Base-by-base conservation (phyloP, 2,113 vertebrate genomes). In the Emydura subglobosa region DNA sequence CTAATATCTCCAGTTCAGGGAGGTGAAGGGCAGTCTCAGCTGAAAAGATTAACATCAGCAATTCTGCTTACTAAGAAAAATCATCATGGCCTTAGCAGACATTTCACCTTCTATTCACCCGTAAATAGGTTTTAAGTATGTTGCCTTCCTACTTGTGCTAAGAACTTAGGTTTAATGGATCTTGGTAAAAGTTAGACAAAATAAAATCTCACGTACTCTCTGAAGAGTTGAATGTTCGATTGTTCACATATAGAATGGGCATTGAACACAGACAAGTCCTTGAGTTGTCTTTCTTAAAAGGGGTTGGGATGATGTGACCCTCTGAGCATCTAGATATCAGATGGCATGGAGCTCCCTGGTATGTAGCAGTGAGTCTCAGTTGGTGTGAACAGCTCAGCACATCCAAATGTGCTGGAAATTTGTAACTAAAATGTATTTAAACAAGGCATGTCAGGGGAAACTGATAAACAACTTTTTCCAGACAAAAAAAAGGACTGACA, bases 1-100 rank as follows among this genome's bases (percentile, higher is more conserved):
- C 98, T 95, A 99, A 86, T 27, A 92, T 97, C 97, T 97, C 96
- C 96, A 99, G 98, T 97, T 97, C 97, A 89, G 96, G 93, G 80
- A 99, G 98, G 88, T 98, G 97, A 87, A 98, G 95, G 90, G 98
- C 98, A 8, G 97, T 97, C 82, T 99, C 96, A 29, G 98, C 99
- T 99, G 94, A 96, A 96, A 97, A 97, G 95, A 95, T 96, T 91
- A 98, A 95, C 61, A 97, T 49, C 72, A 94, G 57, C 54, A 97
- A 91, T 97, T 97, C 91, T 95, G 93, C 76, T 97, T 97, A 92
- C 82, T 95, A 84, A 88, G 72, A 96, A 94, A 96, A 94, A 90
- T 85, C 83, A 89, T 87, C 55, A 29, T 6, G 78, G 91, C 88
- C 90, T 93, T 88, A 95, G 55, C 1, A 96, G 94, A 97, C 94